These are phyloP conservation scores for Atherinomorus stipes DNA, from an alignment of 2,113 vertebrate species.

Conservation along the genomic window DNA sequence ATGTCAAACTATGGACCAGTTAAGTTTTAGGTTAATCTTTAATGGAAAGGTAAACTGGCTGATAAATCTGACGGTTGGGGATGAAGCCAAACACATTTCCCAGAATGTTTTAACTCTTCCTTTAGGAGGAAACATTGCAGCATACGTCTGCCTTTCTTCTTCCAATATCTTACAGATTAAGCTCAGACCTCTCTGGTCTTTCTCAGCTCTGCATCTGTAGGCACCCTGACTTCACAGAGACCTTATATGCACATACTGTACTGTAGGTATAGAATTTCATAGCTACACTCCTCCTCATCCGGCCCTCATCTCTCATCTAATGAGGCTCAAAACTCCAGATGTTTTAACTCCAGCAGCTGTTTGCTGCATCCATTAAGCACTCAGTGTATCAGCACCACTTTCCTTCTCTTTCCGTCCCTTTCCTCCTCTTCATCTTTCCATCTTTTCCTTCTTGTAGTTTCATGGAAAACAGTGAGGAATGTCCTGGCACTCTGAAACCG, in stretches of 20 bases:
- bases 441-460: constrained; percentile 12
- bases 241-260: constrained; percentile 6
- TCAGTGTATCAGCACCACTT: constrained; percentile 5
- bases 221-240: constrained; percentile 3
- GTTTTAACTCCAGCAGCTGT: constrained; percentile 39
- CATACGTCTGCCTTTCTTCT: background rate
- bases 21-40: constrained; percentile 6
- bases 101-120: background rate
- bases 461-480: constrained; percentile 60
- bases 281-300: constrained; percentile 15
- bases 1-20: background rate
- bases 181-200: background rate
- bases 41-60: background rate
- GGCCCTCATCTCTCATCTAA: constrained; percentile 41
- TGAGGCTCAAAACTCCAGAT: constrained; percentile 58
- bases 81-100: background rate
- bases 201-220: constrained; percentile 4
- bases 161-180: constrained; percentile 1
- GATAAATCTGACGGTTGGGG: background rate
- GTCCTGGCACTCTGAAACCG: constrained; percentile 45
- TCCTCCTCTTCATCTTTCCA: background rate
- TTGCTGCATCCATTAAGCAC: constrained; percentile 19
- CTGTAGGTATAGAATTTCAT: constrained; percentile 20
- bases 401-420: constrained; percentile 16
- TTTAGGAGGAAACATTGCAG: background rate